phyloP scores from a whole-genome alignment of 2,797 vertebrate species.

The Clarias laeviceps region DNA sequence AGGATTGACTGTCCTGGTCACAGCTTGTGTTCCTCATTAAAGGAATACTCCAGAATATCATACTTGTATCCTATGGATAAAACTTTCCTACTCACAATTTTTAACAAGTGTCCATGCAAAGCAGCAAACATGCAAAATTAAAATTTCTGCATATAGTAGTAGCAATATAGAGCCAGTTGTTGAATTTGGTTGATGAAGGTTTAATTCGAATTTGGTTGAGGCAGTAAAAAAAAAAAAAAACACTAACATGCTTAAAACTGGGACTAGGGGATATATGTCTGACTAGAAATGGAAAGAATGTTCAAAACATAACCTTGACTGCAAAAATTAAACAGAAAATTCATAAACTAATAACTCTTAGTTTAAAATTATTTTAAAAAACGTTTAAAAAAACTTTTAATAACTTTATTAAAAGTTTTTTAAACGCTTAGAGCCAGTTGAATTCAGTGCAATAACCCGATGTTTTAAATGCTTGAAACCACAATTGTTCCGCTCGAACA shows the following conservation, averaged over 20 bases:
- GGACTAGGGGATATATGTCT: neutral
- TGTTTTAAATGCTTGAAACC: neutral
- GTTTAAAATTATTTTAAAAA: too few species aligned
- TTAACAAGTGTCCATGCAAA: neutral
- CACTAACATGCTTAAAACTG: neutral
- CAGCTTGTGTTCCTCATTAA: neutral
- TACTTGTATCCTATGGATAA: neutral
- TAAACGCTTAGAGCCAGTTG: neutral
- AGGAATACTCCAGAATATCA: neutral
- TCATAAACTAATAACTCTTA: neutral
- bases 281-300: neutral
- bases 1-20: neutral
- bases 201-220: too few species aligned
- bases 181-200: too few species aligned
- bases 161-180: too few species aligned
- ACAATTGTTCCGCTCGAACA: neutral
- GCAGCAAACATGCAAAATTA: too few species aligned
- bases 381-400: too few species aligned
- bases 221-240: too few species aligned
- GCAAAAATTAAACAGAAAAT: neutral
- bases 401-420: too few species aligned
- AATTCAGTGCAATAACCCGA: neutral
- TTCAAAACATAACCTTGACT: neutral
- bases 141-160: too few species aligned
- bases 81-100: neutral